These are phyloP conservation scores for Rhingia rostrata DNA, from an alignment of 2,888 invertebrate species.

Conservation along the genomic window DNA sequence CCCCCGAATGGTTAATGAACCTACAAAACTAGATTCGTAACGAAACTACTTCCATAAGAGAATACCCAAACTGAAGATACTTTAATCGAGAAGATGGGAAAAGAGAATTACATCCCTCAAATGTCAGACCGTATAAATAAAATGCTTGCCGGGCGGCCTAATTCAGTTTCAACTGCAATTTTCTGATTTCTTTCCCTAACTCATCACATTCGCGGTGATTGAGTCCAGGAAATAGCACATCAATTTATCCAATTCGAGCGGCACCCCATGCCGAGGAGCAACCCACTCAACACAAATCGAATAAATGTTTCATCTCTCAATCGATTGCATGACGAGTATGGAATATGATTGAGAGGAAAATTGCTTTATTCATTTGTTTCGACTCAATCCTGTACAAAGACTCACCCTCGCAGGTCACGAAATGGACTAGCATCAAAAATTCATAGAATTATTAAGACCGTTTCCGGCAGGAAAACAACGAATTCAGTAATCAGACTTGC, in stretches of 20 bases:
- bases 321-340: conserved; percentile 59
- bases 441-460: conserved; percentile 59
- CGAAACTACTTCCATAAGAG: neutral
- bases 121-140: conserved; percentile 35
- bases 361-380: conserved; percentile 56
- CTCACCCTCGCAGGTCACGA: conserved; percentile 6
- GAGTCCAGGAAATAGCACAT: conserved; percentile 38
- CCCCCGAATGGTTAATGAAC: neutral
- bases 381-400: conserved; percentile 5
- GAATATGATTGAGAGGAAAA: conserved; percentile 57
- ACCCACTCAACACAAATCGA: conserved; percentile 44
- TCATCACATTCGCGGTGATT: conserved; percentile 40
- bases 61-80: neutral
- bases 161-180: conserved; percentile 68
- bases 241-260: conserved; percentile 36
- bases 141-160: conserved; percentile 44
- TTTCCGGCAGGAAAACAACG: conserved; percentile 9
- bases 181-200: conserved; percentile 17
- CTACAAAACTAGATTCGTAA: neutral
- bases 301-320: conserved; percentile 68
- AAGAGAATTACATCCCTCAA: conserved; percentile 6
- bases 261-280: neutral
- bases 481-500: neutral
- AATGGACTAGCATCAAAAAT: conserved; percentile 47
- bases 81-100: neutral